Evolutionary conservation across 2,888 invertebrate genomes (phyloP).

Genomic region (Drosophila pegasa): DNA sequence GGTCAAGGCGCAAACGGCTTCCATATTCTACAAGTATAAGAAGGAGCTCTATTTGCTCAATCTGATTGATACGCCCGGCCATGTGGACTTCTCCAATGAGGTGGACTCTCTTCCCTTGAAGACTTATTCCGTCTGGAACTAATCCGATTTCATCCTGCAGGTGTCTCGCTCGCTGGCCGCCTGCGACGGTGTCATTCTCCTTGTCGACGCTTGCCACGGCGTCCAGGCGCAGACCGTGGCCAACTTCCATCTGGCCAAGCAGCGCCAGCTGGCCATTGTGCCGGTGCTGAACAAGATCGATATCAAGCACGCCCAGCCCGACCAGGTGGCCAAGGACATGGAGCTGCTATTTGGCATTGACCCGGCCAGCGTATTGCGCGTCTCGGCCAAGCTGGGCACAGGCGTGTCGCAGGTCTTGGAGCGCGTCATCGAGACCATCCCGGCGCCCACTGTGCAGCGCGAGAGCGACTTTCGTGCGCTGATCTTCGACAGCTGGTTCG

Average conservation of each 20-base stretch:
- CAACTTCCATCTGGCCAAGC: constrained; percentile 96
- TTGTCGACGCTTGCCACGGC: constrained; percentile 98
- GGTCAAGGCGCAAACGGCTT: constrained; percentile 98
- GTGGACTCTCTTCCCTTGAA: constrained; percentile 85
- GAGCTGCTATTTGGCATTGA: constrained; percentile 93
- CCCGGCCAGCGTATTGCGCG: constrained; percentile 89
- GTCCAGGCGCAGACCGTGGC: constrained; percentile 99
- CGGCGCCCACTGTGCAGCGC: constrained; percentile 88
- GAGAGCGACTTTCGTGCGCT: constrained; percentile 90
- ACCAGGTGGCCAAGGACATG: constrained; percentile 92
- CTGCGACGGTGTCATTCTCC: constrained; percentile 96
- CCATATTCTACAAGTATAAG: constrained; percentile 90
- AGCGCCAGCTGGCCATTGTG: constrained; percentile 91
- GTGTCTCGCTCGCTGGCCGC: constrained; percentile 94
- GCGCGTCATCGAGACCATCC: constrained; percentile 91
- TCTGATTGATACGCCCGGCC: constrained; percentile 98
- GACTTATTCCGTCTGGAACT: background rate
- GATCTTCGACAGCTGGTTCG: constrained; percentile 97
- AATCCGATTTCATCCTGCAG: constrained; percentile 78
- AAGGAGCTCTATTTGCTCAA: constrained; percentile 93
- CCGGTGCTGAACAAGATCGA: constrained; percentile 99
- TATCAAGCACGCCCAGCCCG: constrained; percentile 95
- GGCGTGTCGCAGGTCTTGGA: constrained; percentile 92
- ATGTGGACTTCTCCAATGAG: constrained; percentile 99
- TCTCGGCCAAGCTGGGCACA: constrained; percentile 96